Base-by-base conservation (phyloP, 2,113 vertebrate species). In the Uria aalge region DNA sequence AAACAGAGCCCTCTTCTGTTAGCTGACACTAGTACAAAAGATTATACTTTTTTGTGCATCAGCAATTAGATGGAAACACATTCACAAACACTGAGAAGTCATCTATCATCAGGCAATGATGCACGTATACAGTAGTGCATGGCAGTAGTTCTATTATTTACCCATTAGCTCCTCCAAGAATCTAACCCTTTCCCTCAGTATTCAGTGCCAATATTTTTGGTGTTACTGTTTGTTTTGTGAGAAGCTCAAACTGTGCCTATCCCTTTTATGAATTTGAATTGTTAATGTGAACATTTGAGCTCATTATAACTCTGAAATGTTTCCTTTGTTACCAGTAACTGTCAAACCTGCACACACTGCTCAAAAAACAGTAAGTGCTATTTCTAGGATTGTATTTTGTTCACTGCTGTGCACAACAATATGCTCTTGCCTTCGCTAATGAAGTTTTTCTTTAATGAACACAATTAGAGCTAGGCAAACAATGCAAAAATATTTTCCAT, bases 401-500 rank as follows among this genome's bases (percentile, higher is more conserved):
- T 97, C 79, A 52, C 84, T 92, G 94, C 89, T 81, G 64, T 94
- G 77, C 80, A 77, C 75, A 88, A 92, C 95, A 97, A 95, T 84
- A 94, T 94, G 94, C 81, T 92, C 48, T 69, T 94, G 73, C 82
- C 53, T 96, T 79, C 0, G 0, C 85, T 93, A 93, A 97, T 96
- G 94, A 94, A 92, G 85, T 77, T 96, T 95, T 94, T 73, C 87
- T 97, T 90, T 96, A 95, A 96, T 93, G 91, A 97, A 94, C 73
- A 74, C 95, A 94, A 96, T 97, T 96, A 97, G 81, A 90, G 91
- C 69, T 81, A 94, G 47, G 91, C 67, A 96, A 97, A 97, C 86
- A 97, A 91, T 92, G 92, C 69, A 86, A 85, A 94, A 97, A 94
- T 88, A 85, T 97, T 96, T 88, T 1, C 75, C 43, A 92, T 97